Percentiles rank a stretch among this genome's conserved stretches.
Evolutionary conservation across 2,797 vertebrate genomes (phyloP).

Genomic region (Florisuga fusca): DNA sequence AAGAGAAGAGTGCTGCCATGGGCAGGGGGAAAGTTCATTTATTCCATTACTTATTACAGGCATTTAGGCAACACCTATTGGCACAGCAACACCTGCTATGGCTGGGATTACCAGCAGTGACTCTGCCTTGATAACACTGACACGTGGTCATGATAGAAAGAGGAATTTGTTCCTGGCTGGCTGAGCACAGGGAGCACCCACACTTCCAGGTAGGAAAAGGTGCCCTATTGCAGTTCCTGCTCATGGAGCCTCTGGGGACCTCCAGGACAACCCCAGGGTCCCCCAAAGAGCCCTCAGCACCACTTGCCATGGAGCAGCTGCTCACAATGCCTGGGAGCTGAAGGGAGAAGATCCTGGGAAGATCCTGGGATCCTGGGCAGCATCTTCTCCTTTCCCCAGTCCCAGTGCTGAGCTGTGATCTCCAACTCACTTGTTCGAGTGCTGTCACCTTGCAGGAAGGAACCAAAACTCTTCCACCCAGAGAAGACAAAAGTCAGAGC

Average conservation of each 20-base stretch:
- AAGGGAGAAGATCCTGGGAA: too few species aligned
- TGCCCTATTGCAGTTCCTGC: background rate
- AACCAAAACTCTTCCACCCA: background rate
- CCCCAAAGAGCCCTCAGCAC: background rate
- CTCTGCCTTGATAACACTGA: background rate
- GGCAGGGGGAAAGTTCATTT: background rate
- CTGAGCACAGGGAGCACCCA: background rate
- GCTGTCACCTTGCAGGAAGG: fast-evolving
- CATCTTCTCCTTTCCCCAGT: background rate
- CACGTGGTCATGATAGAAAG: background rate
- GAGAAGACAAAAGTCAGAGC: background rate
- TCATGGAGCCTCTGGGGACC: background rate
- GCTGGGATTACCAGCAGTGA: background rate
- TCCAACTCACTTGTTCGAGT: background rate
- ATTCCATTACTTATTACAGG: background rate
- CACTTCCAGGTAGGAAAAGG: background rate
- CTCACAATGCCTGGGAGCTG: background rate
- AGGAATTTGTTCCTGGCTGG: background rate
- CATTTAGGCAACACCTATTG: background rate
- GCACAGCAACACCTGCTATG: background rate
- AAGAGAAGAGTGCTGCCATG: background rate
- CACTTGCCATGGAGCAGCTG: background rate
- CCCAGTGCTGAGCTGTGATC: background rate
- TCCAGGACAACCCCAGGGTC: background rate
- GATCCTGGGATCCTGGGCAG: too few species aligned